Base-by-base conservation (phyloP, 2,888 invertebrate species). In the Acronicta psi region DNA sequence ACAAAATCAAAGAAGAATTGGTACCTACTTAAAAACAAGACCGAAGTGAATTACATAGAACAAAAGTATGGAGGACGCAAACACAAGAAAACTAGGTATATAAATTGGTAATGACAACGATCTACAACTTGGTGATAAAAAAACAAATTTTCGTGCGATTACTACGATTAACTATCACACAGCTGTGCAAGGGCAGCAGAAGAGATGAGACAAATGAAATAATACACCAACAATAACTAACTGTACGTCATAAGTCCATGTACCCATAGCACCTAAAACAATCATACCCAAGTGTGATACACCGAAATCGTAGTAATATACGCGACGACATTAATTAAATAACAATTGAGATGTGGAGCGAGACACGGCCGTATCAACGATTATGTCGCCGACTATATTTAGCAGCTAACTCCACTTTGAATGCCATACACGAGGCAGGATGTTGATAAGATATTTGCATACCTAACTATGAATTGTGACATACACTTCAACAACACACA, bases 381-480 rank as follows among this genome's bases (percentile, higher is more conserved):
- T 82, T 81, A 78, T 79, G 75, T 81, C 73, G 79, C 58, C 69
- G 41, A 58, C 82, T 87, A 87, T 85, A 86, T 86, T 85, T 83
- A 86, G 82, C 77, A 59, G 69, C 67, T 72, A 73, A 75, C 77
- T 74, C 75, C 79, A 82, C 86, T 90, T 83, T 71, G 83, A 85
- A 91, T 89, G 83, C 87, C 73, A 81, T 77, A 72, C 89, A 86
- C 88, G 85, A 77, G 80, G 75, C 90, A 90, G 91, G 91, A 91
- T 87, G 88, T 88, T 86, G 89, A 91, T 90, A 91, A 88, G 80
- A 83, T 84, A 89, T 90, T 90, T 86, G 87, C 89, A 90, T 90
- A 88, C 78, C 78, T 78, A 83, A 73, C 72, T 75, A 80, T 81
- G 77, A 80, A 70, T 71, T 72, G 73, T 76, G 65, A 49, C 42